Evolutionary conservation across 2,888 invertebrate species (phyloP), one percentile per base, ranked within the genome.

Genomic region (Cyclophora punctaria): DNA sequence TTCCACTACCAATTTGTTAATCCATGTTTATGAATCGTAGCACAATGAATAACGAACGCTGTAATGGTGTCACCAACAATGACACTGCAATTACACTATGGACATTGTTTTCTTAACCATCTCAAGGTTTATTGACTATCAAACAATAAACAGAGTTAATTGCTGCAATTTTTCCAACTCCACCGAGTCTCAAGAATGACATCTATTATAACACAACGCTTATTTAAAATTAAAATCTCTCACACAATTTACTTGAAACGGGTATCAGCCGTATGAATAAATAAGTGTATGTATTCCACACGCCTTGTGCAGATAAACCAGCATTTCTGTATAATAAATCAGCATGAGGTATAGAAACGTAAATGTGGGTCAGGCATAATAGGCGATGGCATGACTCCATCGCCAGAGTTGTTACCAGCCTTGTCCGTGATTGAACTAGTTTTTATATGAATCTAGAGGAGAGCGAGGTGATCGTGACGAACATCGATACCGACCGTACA

Each of bases 391-490:
- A 73, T 73, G 69, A 69, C 69, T 74, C 69, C 69, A 75, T 74
- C 70, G 67, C 69, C 20, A 68, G 76, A 76, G 75, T 75, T 76
- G 75, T 73, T 69, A 71, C 75, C 65, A 72, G 74, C 71, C 80
- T 77, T 76, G 80, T 78, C 73, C 79, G 78, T 78, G 77, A 80
- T 77, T 76, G 78, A 72, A 82, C 83, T 71, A 81, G 84, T 85
- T 87, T 84, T 83, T 83, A 69, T 78, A 69, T 73, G 67, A 66
- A 65, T 62, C 69, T 66, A 73, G 72, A 72, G 70, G 73, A 78
- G 76, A 76, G 69, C 82, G 74, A 82, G 78, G 81, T 75, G 73
- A 78, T 74, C 71, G 67, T 71, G 66, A 71, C 44, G 34, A 5
- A 69, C 69, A 67, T 49, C 47, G 59, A 60, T 64, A 62, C 48